Conservation (phyloP, 2,113 vertebrate species). For the Rhea pennata region DNA sequence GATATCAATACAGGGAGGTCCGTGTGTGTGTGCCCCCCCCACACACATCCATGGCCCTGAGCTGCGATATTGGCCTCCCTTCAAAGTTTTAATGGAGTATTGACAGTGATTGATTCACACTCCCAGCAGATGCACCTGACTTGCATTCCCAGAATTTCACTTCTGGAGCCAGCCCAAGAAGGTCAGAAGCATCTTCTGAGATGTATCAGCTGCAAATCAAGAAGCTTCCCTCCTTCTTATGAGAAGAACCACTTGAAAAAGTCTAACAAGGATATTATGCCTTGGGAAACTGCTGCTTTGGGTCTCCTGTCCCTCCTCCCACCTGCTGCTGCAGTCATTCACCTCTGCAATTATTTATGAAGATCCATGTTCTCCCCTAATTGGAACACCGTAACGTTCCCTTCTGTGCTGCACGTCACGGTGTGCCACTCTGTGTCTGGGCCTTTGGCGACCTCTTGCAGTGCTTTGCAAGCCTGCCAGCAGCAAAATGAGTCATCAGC, state of each 20-base stretch:
- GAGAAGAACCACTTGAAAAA: constrained; percentile 20
- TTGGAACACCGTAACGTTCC: background rate
- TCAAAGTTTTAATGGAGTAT: constrained; percentile 42
- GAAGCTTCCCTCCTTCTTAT: background rate
- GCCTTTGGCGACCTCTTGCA: background rate
- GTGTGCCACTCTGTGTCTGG: background rate
- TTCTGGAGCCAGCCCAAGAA: constrained; percentile 4
- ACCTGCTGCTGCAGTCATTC: constrained; percentile 27
- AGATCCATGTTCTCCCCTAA: constrained; percentile 13
- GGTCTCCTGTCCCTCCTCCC: constrained; percentile 39
- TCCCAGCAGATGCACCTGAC: background rate
- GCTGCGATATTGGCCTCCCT: constrained; percentile 8
- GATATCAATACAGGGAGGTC: too few relatives aligned
- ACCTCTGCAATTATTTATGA: constrained; percentile 25
- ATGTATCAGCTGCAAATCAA: background rate
- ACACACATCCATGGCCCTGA: background rate
- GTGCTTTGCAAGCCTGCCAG: background rate
- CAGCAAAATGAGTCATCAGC: constrained; percentile 26
- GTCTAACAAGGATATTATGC: background rate
- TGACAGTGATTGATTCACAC: background rate
- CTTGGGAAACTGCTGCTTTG: background rate
- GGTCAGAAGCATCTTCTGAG: background rate
- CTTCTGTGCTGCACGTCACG: background rate
- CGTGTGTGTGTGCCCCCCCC: too few relatives aligned
- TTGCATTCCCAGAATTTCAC: background rate